Percentiles rank a stretch among this genome's conserved stretches.
These are phyloP conservation scores for Alectura lathami DNA, from an alignment of 2,113 vertebrate species.

Conservation along the genomic window DNA sequence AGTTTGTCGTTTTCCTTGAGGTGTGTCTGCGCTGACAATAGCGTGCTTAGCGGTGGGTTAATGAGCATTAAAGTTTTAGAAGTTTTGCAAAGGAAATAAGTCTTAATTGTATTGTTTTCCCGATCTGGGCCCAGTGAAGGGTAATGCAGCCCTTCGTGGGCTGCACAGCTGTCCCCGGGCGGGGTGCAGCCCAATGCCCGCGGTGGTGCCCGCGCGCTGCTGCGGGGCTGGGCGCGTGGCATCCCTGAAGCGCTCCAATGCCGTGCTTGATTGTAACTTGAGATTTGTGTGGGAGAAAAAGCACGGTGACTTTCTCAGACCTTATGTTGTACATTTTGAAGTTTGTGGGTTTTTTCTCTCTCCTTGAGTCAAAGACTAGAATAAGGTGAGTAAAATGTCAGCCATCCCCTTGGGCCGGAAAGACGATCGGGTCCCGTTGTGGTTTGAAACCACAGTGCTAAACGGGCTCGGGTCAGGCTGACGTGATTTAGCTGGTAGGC, in stretches of 20 bases:
- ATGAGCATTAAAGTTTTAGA: constrained; percentile 5
- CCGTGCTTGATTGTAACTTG: background rate
- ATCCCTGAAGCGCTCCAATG: no score
- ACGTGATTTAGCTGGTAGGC: background rate
- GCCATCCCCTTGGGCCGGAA: background rate
- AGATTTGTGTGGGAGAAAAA: background rate
- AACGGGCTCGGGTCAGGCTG: no score
- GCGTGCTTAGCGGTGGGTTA: background rate
- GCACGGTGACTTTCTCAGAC: background rate
- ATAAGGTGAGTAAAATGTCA: background rate
- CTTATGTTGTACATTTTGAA: background rate
- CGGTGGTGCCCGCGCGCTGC: no score
- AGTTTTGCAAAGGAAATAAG: background rate
- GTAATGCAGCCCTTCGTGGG: background rate
- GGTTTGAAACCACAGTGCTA: background rate
- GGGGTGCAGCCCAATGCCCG: no score
- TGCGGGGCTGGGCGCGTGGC: no score
- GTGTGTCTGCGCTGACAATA: background rate
- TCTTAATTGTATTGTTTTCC: background rate
- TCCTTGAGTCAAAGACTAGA: background rate
- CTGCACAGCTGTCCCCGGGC: background rate
- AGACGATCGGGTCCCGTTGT: background rate
- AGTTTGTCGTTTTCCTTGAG: background rate
- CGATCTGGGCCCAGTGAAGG: background rate
- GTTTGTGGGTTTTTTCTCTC: background rate